Conservation (phyloP, 2,888 invertebrate genomes). For the Pristionchus japonicus region DNA sequence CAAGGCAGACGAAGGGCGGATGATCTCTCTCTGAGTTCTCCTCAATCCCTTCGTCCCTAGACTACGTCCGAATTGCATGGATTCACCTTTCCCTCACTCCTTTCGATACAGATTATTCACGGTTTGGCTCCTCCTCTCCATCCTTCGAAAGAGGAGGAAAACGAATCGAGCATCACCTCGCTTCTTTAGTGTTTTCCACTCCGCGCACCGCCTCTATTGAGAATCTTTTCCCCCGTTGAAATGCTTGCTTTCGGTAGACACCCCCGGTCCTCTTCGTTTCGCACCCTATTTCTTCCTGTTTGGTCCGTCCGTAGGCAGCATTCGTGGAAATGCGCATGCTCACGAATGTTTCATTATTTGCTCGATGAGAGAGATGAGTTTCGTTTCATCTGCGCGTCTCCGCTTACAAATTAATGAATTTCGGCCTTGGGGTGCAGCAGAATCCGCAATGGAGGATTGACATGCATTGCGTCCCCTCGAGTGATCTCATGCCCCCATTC, state of each 20-base stretch:
- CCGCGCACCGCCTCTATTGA: background rate
- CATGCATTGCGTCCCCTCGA: background rate
- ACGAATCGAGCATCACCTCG: background rate
- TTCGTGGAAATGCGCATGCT: too few species aligned
- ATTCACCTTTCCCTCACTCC: background rate
- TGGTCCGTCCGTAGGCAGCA: too few species aligned
- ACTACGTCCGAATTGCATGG: background rate
- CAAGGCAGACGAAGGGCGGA: background rate
- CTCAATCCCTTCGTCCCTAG: background rate
- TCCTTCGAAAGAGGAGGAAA: background rate
- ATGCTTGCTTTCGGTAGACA: background rate
- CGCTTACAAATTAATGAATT: constrained; percentile 29
- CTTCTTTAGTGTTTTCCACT: background rate
- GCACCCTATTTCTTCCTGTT: background rate
- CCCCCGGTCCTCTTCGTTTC: background rate
- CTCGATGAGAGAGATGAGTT: constrained; percentile 11
- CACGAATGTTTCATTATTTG: constrained; percentile 39
- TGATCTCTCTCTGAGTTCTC: background rate
- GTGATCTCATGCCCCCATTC: background rate
- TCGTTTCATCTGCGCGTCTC: background rate
- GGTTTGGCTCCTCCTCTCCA: background rate
- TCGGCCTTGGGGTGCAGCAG: background rate
- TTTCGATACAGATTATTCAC: background rate
- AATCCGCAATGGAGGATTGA: background rate
- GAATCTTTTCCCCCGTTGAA: background rate